Conservation (phyloP, 2,113 vertebrate genomes). For the Chaetodon trifascialis region DNA sequence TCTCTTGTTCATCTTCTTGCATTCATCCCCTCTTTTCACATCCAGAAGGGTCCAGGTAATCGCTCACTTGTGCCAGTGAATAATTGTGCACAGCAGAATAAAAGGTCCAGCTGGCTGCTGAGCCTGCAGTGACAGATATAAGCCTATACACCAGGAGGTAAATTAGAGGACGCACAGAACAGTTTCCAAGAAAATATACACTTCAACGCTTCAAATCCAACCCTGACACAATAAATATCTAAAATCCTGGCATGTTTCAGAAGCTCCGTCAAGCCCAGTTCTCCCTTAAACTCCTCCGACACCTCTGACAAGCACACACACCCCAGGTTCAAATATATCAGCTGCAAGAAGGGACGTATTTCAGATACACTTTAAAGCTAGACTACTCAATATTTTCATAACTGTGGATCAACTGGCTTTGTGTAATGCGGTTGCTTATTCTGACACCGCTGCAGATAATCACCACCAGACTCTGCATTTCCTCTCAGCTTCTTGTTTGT, state of each 20-base stretch:
- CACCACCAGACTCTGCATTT: not conserved
- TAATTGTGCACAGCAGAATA: not conserved
- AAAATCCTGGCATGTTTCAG: not conserved
- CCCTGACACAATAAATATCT: conserved; percentile 1
- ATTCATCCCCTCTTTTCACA: not conserved
- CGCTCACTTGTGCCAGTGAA: not conserved
- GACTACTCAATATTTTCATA: not conserved
- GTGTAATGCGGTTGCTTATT: not conserved
- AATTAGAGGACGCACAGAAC: not conserved
- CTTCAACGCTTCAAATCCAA: not conserved
- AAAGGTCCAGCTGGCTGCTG: not conserved
- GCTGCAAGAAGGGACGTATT: not conserved
- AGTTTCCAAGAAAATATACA: conserved; percentile 8
- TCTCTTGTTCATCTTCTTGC: not conserved
- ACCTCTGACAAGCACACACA: not conserved
- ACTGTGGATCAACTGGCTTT: not conserved
- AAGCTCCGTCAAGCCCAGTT: not conserved
- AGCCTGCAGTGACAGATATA: not conserved
- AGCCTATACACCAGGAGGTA: not conserved
- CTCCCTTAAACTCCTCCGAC: not conserved
- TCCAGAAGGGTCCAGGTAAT: conserved; percentile 6
- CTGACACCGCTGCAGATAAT: not conserved
- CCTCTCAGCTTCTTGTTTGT: not conserved
- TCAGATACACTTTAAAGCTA: not conserved
- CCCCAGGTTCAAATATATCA: not conserved